Conservation (phyloP, 2,113 vertebrate genomes). For the human (Homo sapiens) region DNA sequence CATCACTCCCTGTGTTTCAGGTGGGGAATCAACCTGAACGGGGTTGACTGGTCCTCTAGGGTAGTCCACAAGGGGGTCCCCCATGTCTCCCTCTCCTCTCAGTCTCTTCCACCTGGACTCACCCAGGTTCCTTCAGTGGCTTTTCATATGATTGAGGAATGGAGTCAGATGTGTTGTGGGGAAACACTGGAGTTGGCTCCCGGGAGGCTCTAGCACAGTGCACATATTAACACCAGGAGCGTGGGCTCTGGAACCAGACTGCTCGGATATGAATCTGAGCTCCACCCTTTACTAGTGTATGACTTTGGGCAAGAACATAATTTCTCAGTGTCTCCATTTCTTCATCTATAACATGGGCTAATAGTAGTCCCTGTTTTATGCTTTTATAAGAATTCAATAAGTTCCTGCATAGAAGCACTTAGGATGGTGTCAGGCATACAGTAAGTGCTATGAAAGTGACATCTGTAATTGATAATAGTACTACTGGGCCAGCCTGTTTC, state of each 20-base stretch:
- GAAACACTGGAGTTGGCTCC: background rate
- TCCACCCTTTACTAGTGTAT: background rate
- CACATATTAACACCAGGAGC: background rate
- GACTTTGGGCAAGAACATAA: background rate
- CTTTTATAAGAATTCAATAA: background rate
- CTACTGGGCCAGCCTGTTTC: background rate
- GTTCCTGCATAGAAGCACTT: background rate
- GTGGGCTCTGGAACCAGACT: background rate
- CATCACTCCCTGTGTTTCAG: background rate
- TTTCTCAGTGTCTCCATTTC: background rate
- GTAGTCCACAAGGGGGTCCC: background rate
- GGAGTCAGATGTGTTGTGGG: background rate
- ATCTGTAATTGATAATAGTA: background rate
- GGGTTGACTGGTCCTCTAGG: background rate
- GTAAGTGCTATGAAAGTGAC: background rate
- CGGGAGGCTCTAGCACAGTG: background rate
- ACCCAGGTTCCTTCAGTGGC: background rate
- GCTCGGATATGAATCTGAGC: background rate
- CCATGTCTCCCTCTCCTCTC: no score
- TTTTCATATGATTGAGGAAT: background rate
- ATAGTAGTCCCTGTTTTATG: background rate
- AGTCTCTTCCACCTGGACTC: background rate
- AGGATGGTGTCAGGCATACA: no score
- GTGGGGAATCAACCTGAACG: background rate
- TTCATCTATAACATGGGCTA: background rate